Evolutionary conservation across 2,113 vertebrate genomes (phyloP).

Genomic region (Saccopteryx bilineata): DNA sequence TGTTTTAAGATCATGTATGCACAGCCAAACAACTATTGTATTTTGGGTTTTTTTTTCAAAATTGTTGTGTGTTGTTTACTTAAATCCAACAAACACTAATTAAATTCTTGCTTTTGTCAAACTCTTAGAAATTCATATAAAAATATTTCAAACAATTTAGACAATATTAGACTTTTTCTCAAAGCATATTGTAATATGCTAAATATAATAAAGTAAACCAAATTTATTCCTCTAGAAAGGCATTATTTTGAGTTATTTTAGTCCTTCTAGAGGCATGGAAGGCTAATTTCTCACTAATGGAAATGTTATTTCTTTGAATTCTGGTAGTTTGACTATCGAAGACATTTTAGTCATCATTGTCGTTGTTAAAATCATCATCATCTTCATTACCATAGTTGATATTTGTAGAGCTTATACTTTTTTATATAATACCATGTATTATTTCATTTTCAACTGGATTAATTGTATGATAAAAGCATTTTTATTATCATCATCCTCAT

Average conservation of each 20-base stretch:
- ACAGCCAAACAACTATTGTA: background rate
- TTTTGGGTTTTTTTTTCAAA: background rate
- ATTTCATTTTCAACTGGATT: background rate
- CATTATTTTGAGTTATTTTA: background rate
- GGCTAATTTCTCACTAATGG: background rate
- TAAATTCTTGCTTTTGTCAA: background rate
- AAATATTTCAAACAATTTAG: background rate
- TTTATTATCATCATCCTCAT: background rate
- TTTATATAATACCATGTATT: background rate
- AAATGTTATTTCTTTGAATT: background rate
- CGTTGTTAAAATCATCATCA: background rate
- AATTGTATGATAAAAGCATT: background rate
- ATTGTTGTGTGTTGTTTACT: background rate
- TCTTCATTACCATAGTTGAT: background rate
- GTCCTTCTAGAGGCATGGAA: slow-evolving; percentile 31
- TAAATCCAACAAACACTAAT: background rate
- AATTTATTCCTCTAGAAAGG: background rate
- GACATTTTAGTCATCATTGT: background rate
- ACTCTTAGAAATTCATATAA: background rate
- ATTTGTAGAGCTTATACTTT: background rate
- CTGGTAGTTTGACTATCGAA: background rate
- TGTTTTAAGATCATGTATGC: background rate
- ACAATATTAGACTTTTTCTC: background rate
- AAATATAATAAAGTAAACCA: background rate
- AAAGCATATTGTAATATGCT: background rate